phyloP scores from a whole-genome alignment of 2,888 invertebrate species.

The Macropis europaea region DNA sequence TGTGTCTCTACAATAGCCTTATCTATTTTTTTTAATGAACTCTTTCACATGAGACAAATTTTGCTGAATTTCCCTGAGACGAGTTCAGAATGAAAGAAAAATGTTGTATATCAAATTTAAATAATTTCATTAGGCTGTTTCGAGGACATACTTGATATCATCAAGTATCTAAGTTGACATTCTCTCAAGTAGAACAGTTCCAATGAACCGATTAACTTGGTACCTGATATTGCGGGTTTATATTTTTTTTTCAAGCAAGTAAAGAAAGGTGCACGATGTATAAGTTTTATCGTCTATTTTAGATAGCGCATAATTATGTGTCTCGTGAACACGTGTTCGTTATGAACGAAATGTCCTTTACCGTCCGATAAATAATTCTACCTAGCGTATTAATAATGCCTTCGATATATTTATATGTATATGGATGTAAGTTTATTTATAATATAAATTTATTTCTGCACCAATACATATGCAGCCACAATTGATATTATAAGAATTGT shows the following conservation, averaged over 20 bases:
- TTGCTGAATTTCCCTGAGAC: too few species aligned
- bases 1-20: too few species aligned
- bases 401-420: not conserved
- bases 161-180: not conserved
- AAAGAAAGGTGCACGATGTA: not conserved
- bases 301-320: not conserved
- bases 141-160: too few species aligned
- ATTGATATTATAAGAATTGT: conserved; percentile 15
- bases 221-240: conserved; percentile 25
- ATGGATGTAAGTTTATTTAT: conserved; percentile 26
- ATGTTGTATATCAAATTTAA: not conserved
- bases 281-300: not conserved
- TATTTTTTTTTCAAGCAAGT: not conserved
- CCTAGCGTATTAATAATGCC: conserved; percentile 8
- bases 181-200: not conserved
- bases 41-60: too few species aligned
- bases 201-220: conserved; percentile 4
- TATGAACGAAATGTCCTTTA: conserved; percentile 2
- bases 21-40: too few species aligned
- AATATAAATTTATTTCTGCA: conserved; percentile 2
- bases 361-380: conserved; percentile 33
- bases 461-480: not conserved
- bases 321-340: conserved; percentile 5
- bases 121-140: not conserved
- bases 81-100: too few species aligned